phyloP scores from a whole-genome alignment of 2,113 vertebrate species.

The Diphyllodes magnificus region DNA sequence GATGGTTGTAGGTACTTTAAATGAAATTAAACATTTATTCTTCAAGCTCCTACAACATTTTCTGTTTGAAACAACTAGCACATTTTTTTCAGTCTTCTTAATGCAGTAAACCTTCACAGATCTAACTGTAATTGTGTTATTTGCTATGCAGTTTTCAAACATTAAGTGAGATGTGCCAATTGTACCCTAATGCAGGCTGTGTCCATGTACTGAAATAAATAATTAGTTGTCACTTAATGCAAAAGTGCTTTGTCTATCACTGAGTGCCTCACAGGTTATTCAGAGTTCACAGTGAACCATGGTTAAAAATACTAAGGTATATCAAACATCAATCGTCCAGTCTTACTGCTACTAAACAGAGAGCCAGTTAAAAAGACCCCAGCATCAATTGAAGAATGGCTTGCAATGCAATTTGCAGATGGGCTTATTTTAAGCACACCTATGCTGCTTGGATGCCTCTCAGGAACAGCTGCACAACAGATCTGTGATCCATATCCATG shows the following conservation, averaged over 20 bases:
- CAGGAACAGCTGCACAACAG: neutral
- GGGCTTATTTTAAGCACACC: neutral
- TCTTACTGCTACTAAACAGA: neutral
- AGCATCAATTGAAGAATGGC: accelerated
- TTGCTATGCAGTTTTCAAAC: neutral
- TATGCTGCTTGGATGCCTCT: neutral
- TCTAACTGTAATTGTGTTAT: neutral
- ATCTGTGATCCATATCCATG: neutral
- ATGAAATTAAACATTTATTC: neutral
- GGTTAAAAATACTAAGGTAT: neutral
- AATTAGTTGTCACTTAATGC: neutral
- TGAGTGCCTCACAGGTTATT: neutral
- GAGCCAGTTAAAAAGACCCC: neutral
- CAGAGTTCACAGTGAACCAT: neutral
- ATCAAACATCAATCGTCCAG: neutral
- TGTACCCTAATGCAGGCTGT: neutral
- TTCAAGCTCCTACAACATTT: neutral
- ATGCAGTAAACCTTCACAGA: neutral
- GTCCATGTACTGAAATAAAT: neutral
- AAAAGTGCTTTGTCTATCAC: neutral
- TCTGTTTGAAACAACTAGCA: neutral
- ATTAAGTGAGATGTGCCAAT: neutral
- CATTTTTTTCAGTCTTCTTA: neutral
- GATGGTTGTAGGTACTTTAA: neutral
- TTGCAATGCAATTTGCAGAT: neutral